Conservation (phyloP, 1,140 invertebrate genomes). For the Apis mellifera region Amel_HAv3.1 CM009944.2:5726501-5727000, state of each 20-base stretch:
- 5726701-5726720: slow-evolving; percentile 52
- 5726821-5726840: too few species aligned
- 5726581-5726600: slow-evolving; percentile 29
- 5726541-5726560: slow-evolving; percentile 37
- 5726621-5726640: slow-evolving; percentile 62
- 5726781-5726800: slow-evolving; percentile 33
- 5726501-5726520: slow-evolving; percentile 59
- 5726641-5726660: slow-evolving; percentile 59
- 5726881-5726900: too few species aligned
- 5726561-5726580: slow-evolving; percentile 1
- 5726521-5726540: slow-evolving; percentile 62
- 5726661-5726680: slow-evolving; percentile 53
- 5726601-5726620: slow-evolving; percentile 59
- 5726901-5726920: too few species aligned
- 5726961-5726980: too few species aligned
- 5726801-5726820: slow-evolving; percentile 27
- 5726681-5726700: slow-evolving; percentile 61
- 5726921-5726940: too few species aligned
- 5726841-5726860: background rate
- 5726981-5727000: too few species aligned
- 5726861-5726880: background rate
- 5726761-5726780: slow-evolving; percentile 21
- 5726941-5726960: too few species aligned
- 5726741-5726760: slow-evolving; percentile 28
- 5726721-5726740: slow-evolving; percentile 49